phyloP scores from a whole-genome alignment of 2,888 invertebrate genomes.

The Tenthredo livida region DNA sequence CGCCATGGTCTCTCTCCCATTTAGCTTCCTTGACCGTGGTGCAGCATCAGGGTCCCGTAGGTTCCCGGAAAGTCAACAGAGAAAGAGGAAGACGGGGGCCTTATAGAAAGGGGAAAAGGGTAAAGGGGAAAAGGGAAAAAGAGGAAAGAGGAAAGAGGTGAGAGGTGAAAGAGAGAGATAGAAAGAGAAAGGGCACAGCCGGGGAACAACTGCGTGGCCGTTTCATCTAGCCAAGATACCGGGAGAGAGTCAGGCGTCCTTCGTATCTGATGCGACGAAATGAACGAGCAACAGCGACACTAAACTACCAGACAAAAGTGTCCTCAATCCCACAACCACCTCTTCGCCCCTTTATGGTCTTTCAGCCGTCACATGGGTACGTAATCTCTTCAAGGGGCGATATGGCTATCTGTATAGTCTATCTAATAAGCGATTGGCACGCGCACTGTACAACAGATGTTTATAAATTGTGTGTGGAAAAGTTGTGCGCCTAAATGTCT shows the following conservation, averaged over 20 bases:
- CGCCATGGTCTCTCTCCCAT: conserved; percentile 64
- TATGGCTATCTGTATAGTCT: neutral
- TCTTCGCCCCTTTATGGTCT: conserved; percentile 42
- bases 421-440: conserved; percentile 1
- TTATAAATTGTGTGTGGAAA: neutral
- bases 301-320: conserved; percentile 69
- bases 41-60: conserved; percentile 59
- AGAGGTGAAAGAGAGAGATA: conserved; percentile 62
- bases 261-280: conserved; percentile 70
- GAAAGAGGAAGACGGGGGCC: conserved; percentile 39
- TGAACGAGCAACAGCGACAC: conserved; percentile 66
- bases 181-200: neutral
- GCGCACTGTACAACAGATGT: neutral
- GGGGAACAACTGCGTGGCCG: conserved; percentile 57
- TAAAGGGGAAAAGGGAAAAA: neutral
- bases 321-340: conserved; percentile 60
- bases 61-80: conserved; percentile 70
- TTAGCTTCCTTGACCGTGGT: conserved; percentile 32
- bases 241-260: conserved; percentile 53
- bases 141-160: conserved; percentile 41
- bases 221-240: conserved; percentile 71
- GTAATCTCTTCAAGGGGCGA: neutral
- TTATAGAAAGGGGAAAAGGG: conserved; percentile 63
- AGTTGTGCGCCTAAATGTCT: neutral
- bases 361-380: conserved; percentile 3